Base-by-base conservation (phyloP, 2,888 invertebrate genomes). In the Lottia gigantea region DNA sequence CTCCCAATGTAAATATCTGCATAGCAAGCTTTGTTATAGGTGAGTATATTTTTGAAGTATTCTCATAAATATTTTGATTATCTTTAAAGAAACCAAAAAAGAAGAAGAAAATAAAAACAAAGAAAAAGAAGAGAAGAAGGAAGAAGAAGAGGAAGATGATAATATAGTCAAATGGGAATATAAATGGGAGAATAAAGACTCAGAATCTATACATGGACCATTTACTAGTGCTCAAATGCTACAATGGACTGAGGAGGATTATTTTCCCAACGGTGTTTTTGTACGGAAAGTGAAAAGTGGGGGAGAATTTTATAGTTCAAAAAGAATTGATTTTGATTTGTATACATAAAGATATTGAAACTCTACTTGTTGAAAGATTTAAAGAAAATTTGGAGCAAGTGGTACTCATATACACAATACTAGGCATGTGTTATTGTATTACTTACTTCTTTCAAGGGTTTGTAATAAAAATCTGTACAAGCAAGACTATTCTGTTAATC, bases 291-390 rank as follows among this genome's bases (percentile, higher is more conserved):
- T 91, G 80, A 92, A 92, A 47, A 91, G 91, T 68, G 79, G 80
- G n/a, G 80, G 82, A n/a, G 91, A 92, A 70, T 97, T 97, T 89
- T 96, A 97, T 88, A 93, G 92, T 67, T 95, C 96, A 1, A 93
- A 92, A 82, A 91, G 97, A 86, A 94, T 97, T 82, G 97, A 97
- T 88, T 97, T 97, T 91, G 97, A 97, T 87, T 90, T 97, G 76
- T 97, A 97, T 66, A 82, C 78, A 46, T 82, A 74, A 78, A 31
- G 23, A 55, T 55, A 8, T 40, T 6, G 11, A 40, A 40, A 40
- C 40, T 11, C 6, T 40, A 8, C 11, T 4, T 40, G 40, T 40
- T 40, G 40, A 6, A 40, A 40, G 11, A 40, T 40, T 6, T 3
- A 40, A 8, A 11, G 40, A 40, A 6, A 40, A 8, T 11, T 40